Evolutionary conservation across 2,113 vertebrate genomes (phyloP).

Genomic region (Calidris pugnax): DNA sequence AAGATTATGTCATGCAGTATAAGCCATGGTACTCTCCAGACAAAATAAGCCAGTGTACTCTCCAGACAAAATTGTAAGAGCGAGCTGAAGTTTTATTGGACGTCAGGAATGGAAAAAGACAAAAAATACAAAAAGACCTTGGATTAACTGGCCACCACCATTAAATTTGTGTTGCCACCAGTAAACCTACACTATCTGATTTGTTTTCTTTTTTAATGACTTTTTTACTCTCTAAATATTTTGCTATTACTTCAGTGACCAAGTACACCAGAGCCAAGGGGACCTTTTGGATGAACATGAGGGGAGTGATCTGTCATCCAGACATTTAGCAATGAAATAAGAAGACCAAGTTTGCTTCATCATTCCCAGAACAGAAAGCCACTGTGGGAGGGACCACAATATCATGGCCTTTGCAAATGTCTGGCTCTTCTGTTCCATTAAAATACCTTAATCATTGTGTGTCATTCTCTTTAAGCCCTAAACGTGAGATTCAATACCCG

Average conservation of each 20-base stretch:
- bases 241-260: not conserved
- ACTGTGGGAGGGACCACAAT: not conserved
- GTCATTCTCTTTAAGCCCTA: not conserved
- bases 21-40: not conserved
- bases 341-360: not conserved
- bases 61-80: not conserved
- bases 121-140: not conserved
- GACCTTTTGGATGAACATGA: not conserved
- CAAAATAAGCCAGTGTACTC: not conserved
- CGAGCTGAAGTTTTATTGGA: not conserved
- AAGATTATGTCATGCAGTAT: not conserved
- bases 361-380: not conserved
- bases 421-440: not conserved
- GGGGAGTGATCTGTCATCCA: not conserved
- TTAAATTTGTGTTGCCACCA: not conserved
- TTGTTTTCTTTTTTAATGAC: not conserved
- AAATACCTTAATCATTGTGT: not conserved
- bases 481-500: not conserved
- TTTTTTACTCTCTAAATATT: not conserved
- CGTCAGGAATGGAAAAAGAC: not conserved
- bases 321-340: not conserved
- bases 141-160: not conserved
- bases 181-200: not conserved
- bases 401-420: not conserved
- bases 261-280: not conserved